These are phyloP conservation scores for Triplophysa yarkandensis DNA, from an alignment of 2,797 vertebrate species.

Conservation along the genomic window DNA sequence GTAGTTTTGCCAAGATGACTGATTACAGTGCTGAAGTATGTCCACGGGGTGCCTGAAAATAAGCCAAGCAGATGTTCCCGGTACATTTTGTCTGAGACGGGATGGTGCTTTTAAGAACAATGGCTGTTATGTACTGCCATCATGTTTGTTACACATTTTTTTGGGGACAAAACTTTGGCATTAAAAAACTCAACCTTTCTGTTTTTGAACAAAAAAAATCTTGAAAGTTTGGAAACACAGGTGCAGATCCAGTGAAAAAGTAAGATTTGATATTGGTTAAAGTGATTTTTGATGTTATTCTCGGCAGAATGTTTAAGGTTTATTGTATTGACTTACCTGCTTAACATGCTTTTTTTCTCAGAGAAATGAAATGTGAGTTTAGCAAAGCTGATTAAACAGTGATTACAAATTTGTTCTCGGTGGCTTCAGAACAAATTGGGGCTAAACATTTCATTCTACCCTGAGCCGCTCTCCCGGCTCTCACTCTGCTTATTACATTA, in stretches of 20 bases:
- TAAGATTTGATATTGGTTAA: neutral
- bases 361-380: constrained; percentile 19
- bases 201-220: neutral
- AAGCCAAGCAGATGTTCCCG: constrained; percentile 45
- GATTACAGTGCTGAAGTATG: constrained; percentile 54
- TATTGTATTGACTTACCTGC: constrained; percentile 21
- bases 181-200: neutral
- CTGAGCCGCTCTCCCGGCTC: constrained; percentile 27
- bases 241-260: neutral
- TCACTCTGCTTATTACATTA: constrained; percentile 32
- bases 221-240: neutral
- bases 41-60: constrained; percentile 48
- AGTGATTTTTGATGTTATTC: neutral
- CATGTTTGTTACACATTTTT: neutral
- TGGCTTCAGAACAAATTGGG: constrained; percentile 32
- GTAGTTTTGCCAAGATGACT: constrained; percentile 56
- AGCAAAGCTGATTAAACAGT: constrained; percentile 44
- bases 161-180: neutral
- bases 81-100: constrained; percentile 20
- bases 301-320: neutral
- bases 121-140: neutral
- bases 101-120: constrained; percentile 23
- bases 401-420: constrained; percentile 30
- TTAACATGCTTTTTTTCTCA: constrained; percentile 4
- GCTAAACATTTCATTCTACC: constrained; percentile 47